A percentile compares a stretch with the other conserved stretches of the same genome.
phyloP scores from a whole-genome alignment of 2,797 vertebrate genomes.

The Pitangus sulphuratus region DNA sequence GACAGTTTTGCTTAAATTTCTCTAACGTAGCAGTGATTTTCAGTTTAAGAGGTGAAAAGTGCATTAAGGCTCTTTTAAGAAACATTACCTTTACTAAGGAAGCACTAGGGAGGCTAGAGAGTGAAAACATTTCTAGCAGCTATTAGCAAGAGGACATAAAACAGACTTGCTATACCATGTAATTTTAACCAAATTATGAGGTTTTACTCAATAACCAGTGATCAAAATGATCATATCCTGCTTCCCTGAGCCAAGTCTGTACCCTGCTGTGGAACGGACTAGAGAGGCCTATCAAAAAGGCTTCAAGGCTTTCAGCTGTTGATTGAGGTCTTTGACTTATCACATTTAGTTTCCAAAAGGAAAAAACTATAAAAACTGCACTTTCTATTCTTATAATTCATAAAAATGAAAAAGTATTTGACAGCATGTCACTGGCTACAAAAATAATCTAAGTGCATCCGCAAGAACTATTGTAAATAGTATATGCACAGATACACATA shows the following conservation, averaged over 20 bases:
- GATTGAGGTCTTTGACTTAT: neutral
- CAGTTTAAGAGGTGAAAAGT: neutral
- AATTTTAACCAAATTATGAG: neutral
- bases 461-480: constrained; percentile 34
- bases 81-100: neutral
- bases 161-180: neutral
- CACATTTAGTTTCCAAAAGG: neutral
- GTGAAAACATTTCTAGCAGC: neutral
- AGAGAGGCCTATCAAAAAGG: neutral
- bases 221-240: neutral
- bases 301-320: neutral
- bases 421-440: constrained; percentile 1
- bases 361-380: neutral
- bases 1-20: neutral
- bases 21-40: neutral
- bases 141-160: neutral
- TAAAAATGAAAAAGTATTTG: neutral
- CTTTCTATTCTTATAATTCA: neutral
- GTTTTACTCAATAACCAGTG: neutral
- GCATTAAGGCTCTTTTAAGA: neutral
- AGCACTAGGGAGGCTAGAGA: neutral
- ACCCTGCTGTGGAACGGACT: neutral
- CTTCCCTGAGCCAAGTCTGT: neutral
- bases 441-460: constrained; percentile 20
- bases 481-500: neutral